Evolutionary conservation across 2,113 vertebrate species (phyloP).

Genomic region (Alces alces): DNA sequence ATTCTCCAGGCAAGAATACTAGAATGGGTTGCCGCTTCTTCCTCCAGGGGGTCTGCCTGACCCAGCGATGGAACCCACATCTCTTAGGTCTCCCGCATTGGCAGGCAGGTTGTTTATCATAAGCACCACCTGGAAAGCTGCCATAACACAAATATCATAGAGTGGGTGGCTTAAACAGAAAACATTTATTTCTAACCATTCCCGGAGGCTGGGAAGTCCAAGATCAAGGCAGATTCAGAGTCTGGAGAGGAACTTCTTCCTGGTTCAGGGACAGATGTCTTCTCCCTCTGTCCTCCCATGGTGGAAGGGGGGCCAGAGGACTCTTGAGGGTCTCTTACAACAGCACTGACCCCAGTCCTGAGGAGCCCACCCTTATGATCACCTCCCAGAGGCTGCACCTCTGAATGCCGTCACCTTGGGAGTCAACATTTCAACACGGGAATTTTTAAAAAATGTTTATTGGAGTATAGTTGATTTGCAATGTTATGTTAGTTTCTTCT

Average conservation of each 20-base stretch:
- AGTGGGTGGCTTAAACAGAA: background rate
- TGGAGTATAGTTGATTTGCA: background rate
- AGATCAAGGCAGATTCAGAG: background rate
- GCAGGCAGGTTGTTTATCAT: background rate
- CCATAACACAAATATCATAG: background rate
- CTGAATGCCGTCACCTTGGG: background rate
- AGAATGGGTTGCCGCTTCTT: background rate
- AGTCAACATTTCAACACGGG: background rate
- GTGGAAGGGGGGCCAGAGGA: background rate
- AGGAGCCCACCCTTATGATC: background rate
- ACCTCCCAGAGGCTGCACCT: background rate
- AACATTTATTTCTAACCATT: background rate
- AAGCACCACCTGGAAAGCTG: background rate
- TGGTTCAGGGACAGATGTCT: background rate
- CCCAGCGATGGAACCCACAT: background rate
- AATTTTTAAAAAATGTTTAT: background rate
- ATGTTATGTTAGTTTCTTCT: background rate
- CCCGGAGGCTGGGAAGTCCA: background rate
- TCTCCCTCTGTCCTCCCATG: background rate
- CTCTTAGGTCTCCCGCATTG: accelerated
- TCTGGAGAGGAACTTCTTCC: background rate
- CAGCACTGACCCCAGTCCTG: background rate
- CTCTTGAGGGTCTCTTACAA: background rate
- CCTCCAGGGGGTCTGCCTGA: background rate
- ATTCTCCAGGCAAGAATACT: background rate